Base-by-base conservation (phyloP, 2,888 invertebrate genomes). In the Catocala sponsa region DNA sequence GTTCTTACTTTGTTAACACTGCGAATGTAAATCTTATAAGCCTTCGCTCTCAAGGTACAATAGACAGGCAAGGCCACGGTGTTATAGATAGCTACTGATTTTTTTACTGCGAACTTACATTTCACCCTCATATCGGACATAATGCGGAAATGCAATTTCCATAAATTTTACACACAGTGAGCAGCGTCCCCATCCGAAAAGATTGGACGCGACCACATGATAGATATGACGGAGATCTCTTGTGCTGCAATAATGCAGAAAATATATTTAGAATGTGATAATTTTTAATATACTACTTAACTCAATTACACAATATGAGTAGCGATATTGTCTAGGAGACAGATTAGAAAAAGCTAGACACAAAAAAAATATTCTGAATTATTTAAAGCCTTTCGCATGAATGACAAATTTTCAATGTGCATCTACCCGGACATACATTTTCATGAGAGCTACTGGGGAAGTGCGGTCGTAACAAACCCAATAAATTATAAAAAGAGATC, bases 161-260 rank as follows among this genome's bases (percentile, higher is more conserved):
- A 94, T 94, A 94, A 94, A 94, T 94, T 94, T 94, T 91, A 93
- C 93, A 94, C 91, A 84, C 83, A 80, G 88, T 91, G 91, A 89
- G 86, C 91, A 91, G 84, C 86, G 87, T 86, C 87, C 86, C 85
- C 86, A 86, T 85, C 88, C 88, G 86, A 88, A 91, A 93, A 91
- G 91, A 93, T 92, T 90, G 90, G 85, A 91, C 87, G 83, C 89
- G 90, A 90, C 90, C 91, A 86, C 88, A 80, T 80, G 80, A 82
- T 82, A 80, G 73, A 43, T 71, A 78, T 66, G 65, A 61, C 48
- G 77, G 77, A 76, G 69, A 70, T 68, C 70, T 70, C 56, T 57
- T 61, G 59, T 56, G 59, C 67, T 41, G 56, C 42, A 53, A 61
- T 38, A 25, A 55, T 49, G 49, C 11, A 33, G 33, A 49, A 33